phyloP scores from a whole-genome alignment of 1,140 invertebrate genomes.

The Paraescarpia echinospica region DNA sequence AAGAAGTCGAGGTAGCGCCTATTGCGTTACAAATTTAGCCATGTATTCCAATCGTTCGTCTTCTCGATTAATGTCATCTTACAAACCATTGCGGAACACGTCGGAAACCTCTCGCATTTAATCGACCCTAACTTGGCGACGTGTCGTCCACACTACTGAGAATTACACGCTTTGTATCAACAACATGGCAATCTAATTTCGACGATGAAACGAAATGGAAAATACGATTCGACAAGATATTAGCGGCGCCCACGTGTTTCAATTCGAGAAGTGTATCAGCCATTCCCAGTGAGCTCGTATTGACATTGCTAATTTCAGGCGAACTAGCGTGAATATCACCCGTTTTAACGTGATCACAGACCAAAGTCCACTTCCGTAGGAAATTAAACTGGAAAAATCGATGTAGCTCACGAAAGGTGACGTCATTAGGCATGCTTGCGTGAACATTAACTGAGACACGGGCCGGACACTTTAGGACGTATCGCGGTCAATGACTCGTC shows the following conservation, averaged over 20 bases:
- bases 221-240: neutral
- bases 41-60: neutral
- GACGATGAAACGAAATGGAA: slow-evolving; percentile 1
- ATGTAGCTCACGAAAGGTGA: neutral
- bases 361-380: neutral
- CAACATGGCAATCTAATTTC: neutral
- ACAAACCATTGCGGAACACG: neutral
- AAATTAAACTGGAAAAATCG: neutral
- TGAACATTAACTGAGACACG: neutral
- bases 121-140: neutral
- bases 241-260: neutral
- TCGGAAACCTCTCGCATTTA: neutral
- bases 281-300: neutral
- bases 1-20: too few species aligned
- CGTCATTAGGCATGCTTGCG: neutral
- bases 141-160: neutral
- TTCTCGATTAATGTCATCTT: neutral
- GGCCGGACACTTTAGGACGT: neutral
- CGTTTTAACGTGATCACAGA: neutral
- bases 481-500: neutral
- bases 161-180: neutral
- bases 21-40: neutral
- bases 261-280: neutral
- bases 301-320: neutral
- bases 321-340: too few species aligned